Conservation (phyloP, 2,797 vertebrate species). For the Poecilia velifera region DNA sequence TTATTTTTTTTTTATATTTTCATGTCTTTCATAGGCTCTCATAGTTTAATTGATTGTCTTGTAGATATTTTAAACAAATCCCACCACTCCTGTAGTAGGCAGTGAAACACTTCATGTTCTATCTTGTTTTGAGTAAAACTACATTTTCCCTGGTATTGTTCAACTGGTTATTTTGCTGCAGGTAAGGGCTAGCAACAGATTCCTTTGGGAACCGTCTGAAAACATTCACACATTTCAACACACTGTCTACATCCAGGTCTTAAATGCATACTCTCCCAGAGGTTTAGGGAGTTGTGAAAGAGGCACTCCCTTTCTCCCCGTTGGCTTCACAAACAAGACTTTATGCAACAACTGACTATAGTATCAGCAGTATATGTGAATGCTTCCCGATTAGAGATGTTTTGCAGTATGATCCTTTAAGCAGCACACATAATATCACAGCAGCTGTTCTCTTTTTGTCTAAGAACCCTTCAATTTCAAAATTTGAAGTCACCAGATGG, state of each 20-base stretch:
- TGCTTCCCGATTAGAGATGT: slow-evolving; percentile 43
- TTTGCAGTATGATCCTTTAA: slow-evolving; percentile 45
- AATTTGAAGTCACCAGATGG: slow-evolving; percentile 75
- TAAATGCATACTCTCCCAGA: slow-evolving; percentile 18
- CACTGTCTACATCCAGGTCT: slow-evolving; percentile 18
- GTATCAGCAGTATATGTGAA: slow-evolving; percentile 6
- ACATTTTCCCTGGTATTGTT: slow-evolving; percentile 10
- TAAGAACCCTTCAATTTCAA: slow-evolving; percentile 46
- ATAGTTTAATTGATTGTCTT: neutral
- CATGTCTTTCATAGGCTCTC: neutral
- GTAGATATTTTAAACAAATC: neutral
- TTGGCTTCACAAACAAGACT: slow-evolving; percentile 26
- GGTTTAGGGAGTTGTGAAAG: slow-evolving; percentile 1
- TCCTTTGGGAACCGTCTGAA: slow-evolving; percentile 26
- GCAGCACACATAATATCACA: slow-evolving; percentile 25
- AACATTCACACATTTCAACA: slow-evolving; percentile 52
- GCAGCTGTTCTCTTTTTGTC: slow-evolving; percentile 60
- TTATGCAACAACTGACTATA: slow-evolving; percentile 30
- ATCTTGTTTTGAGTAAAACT: slow-evolving; percentile 38
- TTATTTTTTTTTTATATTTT: neutral
- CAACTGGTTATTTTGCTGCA: slow-evolving; percentile 38
- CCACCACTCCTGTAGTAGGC: slow-evolving; percentile 6
- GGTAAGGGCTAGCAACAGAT: slow-evolving; percentile 43
- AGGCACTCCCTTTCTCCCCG: slow-evolving; percentile 33
- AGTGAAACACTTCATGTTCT: slow-evolving; percentile 37